Percentiles rank a stretch among this genome's conserved stretches.
Conservation (phyloP, 1,140 invertebrate genomes). For the Trinorchestia longiramus region DNA sequence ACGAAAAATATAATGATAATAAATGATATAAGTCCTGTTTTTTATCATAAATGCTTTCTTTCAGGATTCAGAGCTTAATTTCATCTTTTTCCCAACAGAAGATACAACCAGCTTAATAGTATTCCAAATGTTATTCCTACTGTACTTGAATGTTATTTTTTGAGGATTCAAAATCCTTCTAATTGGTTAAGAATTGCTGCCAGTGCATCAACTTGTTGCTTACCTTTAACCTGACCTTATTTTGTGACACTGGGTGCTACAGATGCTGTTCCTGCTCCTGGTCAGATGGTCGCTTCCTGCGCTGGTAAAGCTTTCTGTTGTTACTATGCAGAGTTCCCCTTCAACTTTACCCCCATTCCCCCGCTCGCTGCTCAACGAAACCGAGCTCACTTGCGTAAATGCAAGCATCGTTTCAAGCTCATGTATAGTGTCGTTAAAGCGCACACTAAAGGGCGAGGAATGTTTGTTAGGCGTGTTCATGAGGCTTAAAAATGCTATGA, state of each 20-base stretch:
- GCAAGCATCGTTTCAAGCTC: not conserved
- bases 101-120: too few species aligned
- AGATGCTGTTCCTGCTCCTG: not conserved
- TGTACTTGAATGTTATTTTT: too few species aligned
- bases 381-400: not conserved
- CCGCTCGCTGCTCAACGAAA: not conserved
- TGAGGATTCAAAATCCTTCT: too few species aligned
- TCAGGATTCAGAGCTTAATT: too few species aligned
- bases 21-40: too few species aligned
- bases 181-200: too few species aligned
- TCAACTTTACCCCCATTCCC: not conserved
- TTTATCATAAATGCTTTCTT: too few species aligned
- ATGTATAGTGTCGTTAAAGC: not conserved
- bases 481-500: not conserved
- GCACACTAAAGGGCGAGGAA: not conserved
- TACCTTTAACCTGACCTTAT: not conserved
- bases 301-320: constrained; percentile 18
- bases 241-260: constrained; percentile 3
- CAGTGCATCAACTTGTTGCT: not conserved
- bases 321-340: not conserved
- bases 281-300: not conserved
- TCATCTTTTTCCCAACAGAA: too few species aligned
- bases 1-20: too few species aligned
- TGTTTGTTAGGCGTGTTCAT: not conserved
- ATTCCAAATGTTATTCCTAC: too few species aligned